Evolutionary conservation across 2,113 vertebrate genomes (phyloP), one percentile per base, ranked within the genome.

Genomic region (Nannobrachium achirus): DNA sequence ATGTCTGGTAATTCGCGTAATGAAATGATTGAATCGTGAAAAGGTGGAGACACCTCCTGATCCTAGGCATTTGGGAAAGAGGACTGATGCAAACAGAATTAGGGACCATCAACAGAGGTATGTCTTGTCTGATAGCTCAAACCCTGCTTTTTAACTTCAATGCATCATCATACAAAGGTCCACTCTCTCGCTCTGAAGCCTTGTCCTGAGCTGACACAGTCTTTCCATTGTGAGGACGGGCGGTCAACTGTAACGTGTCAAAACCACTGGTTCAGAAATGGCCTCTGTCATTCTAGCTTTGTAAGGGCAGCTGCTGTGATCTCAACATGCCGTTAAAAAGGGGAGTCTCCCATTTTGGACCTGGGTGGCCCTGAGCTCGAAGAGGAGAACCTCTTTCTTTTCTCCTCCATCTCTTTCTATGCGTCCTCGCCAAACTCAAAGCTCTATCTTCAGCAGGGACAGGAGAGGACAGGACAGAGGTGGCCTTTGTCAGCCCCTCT

Each of bases 401-500:
- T 59, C 41, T 53, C 49, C 45, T 33, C 33, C 52, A 44, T 56
- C 49, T 69, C 66, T 70, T 80, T 61, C 69, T 72, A 57, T 15
- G 16, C 33, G 50, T 15, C 62, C 72, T 65, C 49, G 65, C 79
- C 78, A 59, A 73, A 82, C 63, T 70, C 83, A 76, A 80, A 80
- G 63, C 65, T 57, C 76, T 56, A 59, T 78, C 66, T 71, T 83
- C 70, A 63, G 52, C 1, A 1, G 41, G 67, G 25, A 33, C 25
- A 33, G 25, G 25, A 33, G 3, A 33, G 25, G 67, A 68, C 73
- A 14, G 76, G 75, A 91, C 90, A 92, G 82, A 90, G 82, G 60
- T 46, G 15, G 71, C 67, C 86, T 91, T 90, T 92, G 89, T 91
- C 64, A 42, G 64, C 62, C 63, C 46, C 51, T 50, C 78, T 81